phyloP scores from a whole-genome alignment of 2,888 invertebrate genomes.

The Drosophila paracracens region DNA sequence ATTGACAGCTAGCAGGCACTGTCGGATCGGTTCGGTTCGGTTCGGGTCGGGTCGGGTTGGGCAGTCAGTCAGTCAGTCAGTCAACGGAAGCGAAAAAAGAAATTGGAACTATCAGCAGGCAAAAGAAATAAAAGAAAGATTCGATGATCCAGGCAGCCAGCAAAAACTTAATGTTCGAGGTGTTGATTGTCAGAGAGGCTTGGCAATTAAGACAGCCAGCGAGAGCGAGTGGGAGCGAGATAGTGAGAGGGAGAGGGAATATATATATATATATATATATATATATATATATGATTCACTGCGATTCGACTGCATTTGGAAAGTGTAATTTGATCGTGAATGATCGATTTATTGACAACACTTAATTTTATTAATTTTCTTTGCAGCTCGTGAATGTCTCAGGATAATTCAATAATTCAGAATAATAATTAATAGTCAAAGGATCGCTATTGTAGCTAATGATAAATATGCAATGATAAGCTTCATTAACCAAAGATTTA shows the following conservation, averaged over 20 bases:
- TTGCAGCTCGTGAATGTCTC: background rate
- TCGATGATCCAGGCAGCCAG: slow-evolving; percentile 26
- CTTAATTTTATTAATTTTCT: background rate
- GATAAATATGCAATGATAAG: background rate
- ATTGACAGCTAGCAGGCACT: slow-evolving; percentile 46
- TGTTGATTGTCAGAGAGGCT: slow-evolving; percentile 48
- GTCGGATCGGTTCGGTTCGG: background rate
- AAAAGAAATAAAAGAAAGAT: slow-evolving; percentile 30
- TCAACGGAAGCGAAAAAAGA: slow-evolving; percentile 47
- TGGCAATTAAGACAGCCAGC: slow-evolving; percentile 12
- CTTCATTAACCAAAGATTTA: no score
- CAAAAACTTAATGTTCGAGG: slow-evolving; percentile 46
- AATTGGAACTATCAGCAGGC: slow-evolving; percentile 57
- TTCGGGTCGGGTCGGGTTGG: background rate
- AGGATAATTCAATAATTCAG: background rate
- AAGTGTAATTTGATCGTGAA: slow-evolving; percentile 30
- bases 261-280: background rate
- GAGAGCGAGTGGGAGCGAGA: background rate
- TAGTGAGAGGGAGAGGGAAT: background rate
- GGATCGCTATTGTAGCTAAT: background rate
- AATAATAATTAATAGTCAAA: background rate
- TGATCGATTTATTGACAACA: slow-evolving; percentile 19
- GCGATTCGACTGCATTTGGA: slow-evolving; percentile 11
- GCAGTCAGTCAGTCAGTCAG: slow-evolving; percentile 13
- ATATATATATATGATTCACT: slow-evolving; percentile 21